Percentiles rank a stretch among this genome's conserved stretches.
phyloP scores from a whole-genome alignment of 1,140 invertebrate species.

The Goniozus legneri region DNA sequence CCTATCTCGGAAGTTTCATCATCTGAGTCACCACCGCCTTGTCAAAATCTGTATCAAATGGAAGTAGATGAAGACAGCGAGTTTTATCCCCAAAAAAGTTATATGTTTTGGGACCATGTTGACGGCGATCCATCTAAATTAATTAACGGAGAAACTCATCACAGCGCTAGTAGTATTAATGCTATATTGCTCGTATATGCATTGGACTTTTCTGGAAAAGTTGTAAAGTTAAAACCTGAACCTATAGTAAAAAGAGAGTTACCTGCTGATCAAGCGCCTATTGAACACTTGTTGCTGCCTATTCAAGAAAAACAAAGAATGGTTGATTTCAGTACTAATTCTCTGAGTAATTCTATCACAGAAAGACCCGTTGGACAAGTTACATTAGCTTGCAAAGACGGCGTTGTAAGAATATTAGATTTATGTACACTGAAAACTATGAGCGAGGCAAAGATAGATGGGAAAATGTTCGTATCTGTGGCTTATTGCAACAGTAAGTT shows the following conservation, averaged over 20 bases:
- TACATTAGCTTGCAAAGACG: conserved; percentile 65
- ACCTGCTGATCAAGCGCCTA: conserved; percentile 60
- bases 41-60: conserved; percentile 47
- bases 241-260: conserved; percentile 64
- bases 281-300: conserved; percentile 67
- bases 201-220: conserved; percentile 56
- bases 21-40: conserved; percentile 17
- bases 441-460: conserved; percentile 62
- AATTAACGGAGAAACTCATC: conserved; percentile 38
- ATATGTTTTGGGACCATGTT: conserved; percentile 51
- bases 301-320: conserved; percentile 44
- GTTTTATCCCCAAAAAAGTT: conserved; percentile 43
- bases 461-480: conserved; percentile 69
- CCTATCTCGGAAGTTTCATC: conserved; percentile 21
- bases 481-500: conserved; percentile 70
- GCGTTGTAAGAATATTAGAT: conserved; percentile 65
- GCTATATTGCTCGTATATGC: conserved; percentile 58
- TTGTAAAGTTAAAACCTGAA: conserved; percentile 60
- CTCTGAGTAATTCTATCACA: conserved; percentile 6
- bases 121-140: conserved; percentile 34
- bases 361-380: conserved; percentile 45
- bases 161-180: conserved; percentile 26
- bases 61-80: conserved; percentile 52
- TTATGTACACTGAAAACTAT: conserved; percentile 62
- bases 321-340: conserved; percentile 12